Conservation (phyloP, 1,140 invertebrate genomes). For the Amphibalanus amphitrite region DNA sequence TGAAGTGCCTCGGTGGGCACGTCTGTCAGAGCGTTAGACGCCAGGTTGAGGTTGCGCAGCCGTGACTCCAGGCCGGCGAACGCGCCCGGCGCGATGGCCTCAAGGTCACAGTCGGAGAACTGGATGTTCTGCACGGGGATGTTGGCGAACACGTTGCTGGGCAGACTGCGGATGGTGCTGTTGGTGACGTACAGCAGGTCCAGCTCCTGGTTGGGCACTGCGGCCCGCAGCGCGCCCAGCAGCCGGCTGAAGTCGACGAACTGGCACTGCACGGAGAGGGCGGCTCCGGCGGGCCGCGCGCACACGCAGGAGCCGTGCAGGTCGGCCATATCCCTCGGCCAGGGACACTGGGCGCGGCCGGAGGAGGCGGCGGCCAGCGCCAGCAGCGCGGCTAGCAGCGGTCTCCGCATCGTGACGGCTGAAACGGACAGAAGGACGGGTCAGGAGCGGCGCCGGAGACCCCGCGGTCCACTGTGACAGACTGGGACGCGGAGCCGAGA, state of each 20-base stretch:
- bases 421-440: too few relatives aligned
- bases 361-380: slow-evolving; percentile 8
- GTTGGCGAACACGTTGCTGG: slow-evolving; percentile 46
- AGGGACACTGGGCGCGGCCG: slow-evolving; percentile 55
- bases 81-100: slow-evolving; percentile 45
- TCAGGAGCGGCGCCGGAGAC: too few relatives aligned
- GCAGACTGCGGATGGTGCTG: slow-evolving; percentile 45
- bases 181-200: slow-evolving; percentile 80
- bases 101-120: slow-evolving; percentile 63
- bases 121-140: slow-evolving; percentile 47
- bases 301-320: slow-evolving; percentile 74
- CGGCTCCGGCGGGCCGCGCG: slow-evolving; percentile 51
- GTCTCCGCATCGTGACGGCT: too few relatives aligned
- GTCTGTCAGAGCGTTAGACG: slow-evolving; percentile 53
- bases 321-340: slow-evolving; percentile 45
- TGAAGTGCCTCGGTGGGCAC: slow-evolving; percentile 55
- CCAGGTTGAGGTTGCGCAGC: slow-evolving; percentile 61
- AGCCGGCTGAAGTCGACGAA: slow-evolving; percentile 59
- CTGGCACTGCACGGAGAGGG: slow-evolving; percentile 74
- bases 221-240: slow-evolving; percentile 42
- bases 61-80: slow-evolving; percentile 61
- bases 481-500: too few relatives aligned
- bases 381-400: too few relatives aligned
- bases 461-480: too few relatives aligned
- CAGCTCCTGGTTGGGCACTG: slow-evolving; percentile 36